Percentiles rank a stretch among this genome's conserved stretches.
Conservation (phyloP, 2,888 invertebrate genomes). For the Nomada goodeniana region DNA sequence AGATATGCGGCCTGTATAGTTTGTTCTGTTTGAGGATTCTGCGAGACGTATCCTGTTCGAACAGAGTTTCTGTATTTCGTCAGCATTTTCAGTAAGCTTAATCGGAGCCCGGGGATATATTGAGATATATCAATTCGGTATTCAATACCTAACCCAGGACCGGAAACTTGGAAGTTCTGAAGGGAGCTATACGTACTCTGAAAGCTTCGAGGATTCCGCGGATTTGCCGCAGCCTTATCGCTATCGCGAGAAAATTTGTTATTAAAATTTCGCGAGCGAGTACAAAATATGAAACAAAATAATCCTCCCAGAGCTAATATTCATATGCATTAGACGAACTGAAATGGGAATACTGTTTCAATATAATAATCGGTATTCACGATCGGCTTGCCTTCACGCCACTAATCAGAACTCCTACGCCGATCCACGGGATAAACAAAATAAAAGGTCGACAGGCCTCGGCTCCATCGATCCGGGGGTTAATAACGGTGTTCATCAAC, state of each 20-base stretch:
- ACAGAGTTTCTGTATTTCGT: constrained; percentile 19
- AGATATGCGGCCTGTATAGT: constrained; percentile 3
- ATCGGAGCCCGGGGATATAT: constrained; percentile 22
- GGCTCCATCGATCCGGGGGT: constrained; percentile 36
- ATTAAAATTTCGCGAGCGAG: background rate
- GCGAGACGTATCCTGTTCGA: constrained; percentile 16
- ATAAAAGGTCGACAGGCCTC: background rate
- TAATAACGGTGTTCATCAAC: constrained; percentile 59
- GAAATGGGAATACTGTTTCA: too few relatives aligned
- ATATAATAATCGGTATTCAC: background rate
- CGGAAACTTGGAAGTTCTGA: constrained; percentile 4
- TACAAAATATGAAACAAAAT: too few relatives aligned
- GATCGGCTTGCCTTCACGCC: constrained; percentile 24
- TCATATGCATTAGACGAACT: too few relatives aligned
- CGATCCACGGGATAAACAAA: background rate
- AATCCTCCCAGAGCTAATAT: background rate
- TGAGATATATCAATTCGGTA: constrained; percentile 37
- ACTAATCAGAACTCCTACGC: background rate
- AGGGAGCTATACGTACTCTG: background rate
- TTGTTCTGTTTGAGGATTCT: constrained; percentile 28
- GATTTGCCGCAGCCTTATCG: background rate
- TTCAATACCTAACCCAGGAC: constrained; percentile 23
- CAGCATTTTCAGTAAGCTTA: constrained; percentile 36
- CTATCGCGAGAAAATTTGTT: constrained; percentile 8
- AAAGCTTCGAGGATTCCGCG: background rate